Evolutionary conservation across 2,113 vertebrate genomes (phyloP).

Genomic region (Perca flavescens): DNA sequence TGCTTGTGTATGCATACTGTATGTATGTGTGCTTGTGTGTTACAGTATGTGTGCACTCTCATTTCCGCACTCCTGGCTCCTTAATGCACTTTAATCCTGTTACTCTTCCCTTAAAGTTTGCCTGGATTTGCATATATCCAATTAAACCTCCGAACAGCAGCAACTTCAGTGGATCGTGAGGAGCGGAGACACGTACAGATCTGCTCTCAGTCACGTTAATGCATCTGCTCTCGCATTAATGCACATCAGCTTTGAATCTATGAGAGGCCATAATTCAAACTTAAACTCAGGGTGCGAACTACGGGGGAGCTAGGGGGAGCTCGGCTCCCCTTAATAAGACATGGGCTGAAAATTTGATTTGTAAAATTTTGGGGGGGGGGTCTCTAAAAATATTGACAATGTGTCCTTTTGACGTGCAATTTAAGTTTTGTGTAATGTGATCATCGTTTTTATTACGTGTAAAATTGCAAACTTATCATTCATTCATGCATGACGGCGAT

Average conservation of each 20-base stretch:
- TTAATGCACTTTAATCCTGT: constrained; percentile 74
- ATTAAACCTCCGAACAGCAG: constrained; percentile 69
- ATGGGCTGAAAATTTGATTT: too few relatives aligned
- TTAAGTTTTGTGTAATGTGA: too few relatives aligned
- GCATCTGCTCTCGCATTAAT: constrained; percentile 56
- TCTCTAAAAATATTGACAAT: too few relatives aligned
- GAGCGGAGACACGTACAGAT: constrained; percentile 38
- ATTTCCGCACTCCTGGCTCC: constrained; percentile 42
- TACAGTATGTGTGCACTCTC: neutral
- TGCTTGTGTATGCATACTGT: constrained; percentile 7
- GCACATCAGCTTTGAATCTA: neutral
- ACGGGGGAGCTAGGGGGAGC: too few relatives aligned
- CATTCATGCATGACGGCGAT: too few relatives aligned
- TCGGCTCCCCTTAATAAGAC: too few relatives aligned
- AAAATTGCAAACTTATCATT: too few relatives aligned
- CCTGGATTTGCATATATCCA: constrained; percentile 80
- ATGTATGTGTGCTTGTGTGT: neutral
- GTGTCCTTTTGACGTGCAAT: too few relatives aligned
- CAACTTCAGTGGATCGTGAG: constrained; percentile 58
- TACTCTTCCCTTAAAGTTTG: constrained; percentile 64
- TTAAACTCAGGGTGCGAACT: neutral
- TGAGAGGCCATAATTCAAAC: constrained; percentile 4
- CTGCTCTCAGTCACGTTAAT: constrained; percentile 49
- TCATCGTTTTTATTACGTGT: too few relatives aligned
- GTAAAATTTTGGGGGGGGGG: too few relatives aligned